Base-by-base conservation (phyloP, 1,140 invertebrate genomes). In the Triops cancriformis region DNA sequence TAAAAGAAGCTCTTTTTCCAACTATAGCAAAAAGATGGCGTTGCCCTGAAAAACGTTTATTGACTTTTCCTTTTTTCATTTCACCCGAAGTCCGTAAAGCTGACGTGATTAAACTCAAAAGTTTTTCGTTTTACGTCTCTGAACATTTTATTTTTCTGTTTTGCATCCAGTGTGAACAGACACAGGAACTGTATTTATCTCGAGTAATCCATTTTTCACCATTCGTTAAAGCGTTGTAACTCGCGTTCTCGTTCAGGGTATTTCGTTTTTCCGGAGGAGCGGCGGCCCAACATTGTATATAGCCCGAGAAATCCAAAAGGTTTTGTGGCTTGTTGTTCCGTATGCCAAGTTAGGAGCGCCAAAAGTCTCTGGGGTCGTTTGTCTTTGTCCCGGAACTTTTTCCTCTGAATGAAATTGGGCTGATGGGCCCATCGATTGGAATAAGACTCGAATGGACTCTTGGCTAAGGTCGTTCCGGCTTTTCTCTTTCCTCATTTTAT, bases 371-470 rank as follows among this genome's bases (percentile, higher is more conserved):
- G 6, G 51, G 51, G 51, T 64, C 51, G 51, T 64, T 64, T 64
- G 51, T 64, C 51, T 64, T 64, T 64, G 51, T 64, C 51, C 51
- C 18, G 51, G 51, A 14, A 64, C 51, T 64, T 64, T 64, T 64
- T 23, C 51, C 51, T 64, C 31, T 64, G 51, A 64, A 64, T 64
- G 51, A 64, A 64, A 64, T 64, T 64, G 51, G 51, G 51, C n/a
- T 64, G 51, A 64, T 64, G 51, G 51, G 51, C 51, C 51, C 51
- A 64, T 64, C 51, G 51, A 64, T 64, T 64, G 51, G 51, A 64
- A 64, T 64, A 64, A 64, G 51, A 64, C 10, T 23, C 51, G 51
- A 64, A 64, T 14, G 51, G 51, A 64, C 51, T 23, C 23, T 64
- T 64, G 45, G 45, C 45, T 64, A n/a, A n/a, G 45, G 14, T 23